These are phyloP conservation scores for Drosophila obscura DNA, from an alignment of 1,140 invertebrate genomes.

Conservation along the genomic window DNA sequence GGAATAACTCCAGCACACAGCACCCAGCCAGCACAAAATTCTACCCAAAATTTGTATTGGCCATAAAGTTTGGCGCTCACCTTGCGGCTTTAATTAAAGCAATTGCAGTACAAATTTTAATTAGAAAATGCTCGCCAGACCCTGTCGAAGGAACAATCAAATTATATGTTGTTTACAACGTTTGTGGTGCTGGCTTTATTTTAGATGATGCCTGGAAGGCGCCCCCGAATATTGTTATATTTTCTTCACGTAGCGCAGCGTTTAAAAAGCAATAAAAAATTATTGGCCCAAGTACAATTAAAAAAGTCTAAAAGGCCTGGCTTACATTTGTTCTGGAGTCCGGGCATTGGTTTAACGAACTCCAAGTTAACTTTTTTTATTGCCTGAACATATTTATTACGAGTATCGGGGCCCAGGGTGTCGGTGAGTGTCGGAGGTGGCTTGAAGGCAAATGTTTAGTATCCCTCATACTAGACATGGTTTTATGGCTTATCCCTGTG, in stretches of 20 bases:
- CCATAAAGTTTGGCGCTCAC: slow-evolving; percentile 61
- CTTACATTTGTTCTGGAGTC: slow-evolving; percentile 6
- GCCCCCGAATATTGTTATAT: slow-evolving; percentile 72
- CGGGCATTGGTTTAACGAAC: slow-evolving; percentile 37
- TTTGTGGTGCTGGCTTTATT: slow-evolving; percentile 69
- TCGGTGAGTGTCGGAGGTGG: slow-evolving; percentile 6
- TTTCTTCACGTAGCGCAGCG: slow-evolving; percentile 38
- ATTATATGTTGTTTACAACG: slow-evolving; percentile 61
- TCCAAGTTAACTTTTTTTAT: slow-evolving; percentile 65
- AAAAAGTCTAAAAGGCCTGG: slow-evolving; percentile 67
- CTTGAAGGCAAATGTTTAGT: slow-evolving; percentile 34
- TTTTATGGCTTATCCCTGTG: slow-evolving; percentile 61
- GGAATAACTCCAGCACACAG: slow-evolving; percentile 12
- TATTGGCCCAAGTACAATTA: slow-evolving; percentile 73
- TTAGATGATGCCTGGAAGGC: slow-evolving; percentile 19
- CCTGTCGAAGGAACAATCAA: slow-evolving; percentile 41
- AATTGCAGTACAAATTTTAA: slow-evolving; percentile 74
- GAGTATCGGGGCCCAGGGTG: slow-evolving; percentile 27
- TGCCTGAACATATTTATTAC: slow-evolving; percentile 68
- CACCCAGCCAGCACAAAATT: slow-evolving; percentile 6
- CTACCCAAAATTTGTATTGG: slow-evolving; percentile 46
- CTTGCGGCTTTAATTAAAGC: slow-evolving; percentile 75
- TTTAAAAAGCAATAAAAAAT: slow-evolving; percentile 76
- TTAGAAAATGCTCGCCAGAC: slow-evolving; percentile 50
- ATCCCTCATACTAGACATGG: slow-evolving; percentile 34